Evolutionary conservation across 1,140 invertebrate species (phyloP).

Genomic region (Bombus confusus): DNA sequence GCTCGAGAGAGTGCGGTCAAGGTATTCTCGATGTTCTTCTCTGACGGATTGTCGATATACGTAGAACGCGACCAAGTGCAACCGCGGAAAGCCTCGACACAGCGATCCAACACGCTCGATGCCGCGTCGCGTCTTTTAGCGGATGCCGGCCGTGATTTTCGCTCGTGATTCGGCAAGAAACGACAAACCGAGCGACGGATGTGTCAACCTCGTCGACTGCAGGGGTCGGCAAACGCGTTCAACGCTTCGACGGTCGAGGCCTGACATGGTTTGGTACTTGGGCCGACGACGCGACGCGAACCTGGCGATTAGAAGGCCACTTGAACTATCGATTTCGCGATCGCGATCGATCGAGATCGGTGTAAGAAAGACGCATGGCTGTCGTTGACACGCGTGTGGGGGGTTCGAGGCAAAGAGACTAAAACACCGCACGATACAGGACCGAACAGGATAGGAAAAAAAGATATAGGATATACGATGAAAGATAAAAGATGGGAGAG

Average conservation of each 20-base stretch:
- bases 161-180: background rate
- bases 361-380: no score
- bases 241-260: background rate
- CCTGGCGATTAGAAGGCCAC: background rate
- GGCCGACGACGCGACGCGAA: no score
- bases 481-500: no score
- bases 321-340: no score
- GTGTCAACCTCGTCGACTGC: background rate
- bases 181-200: background rate
- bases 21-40: conserved; percentile 28
- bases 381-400: no score
- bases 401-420: no score
- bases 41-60: conserved; percentile 35
- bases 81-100: background rate
- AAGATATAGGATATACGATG: no score
- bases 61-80: background rate
- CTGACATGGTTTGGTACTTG: background rate
- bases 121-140: background rate
- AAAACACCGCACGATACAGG: no score
- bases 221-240: background rate
- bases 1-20: background rate
- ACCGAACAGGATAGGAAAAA: no score
- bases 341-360: background rate
- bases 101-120: background rate
- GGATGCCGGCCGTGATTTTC: background rate